A percentile compares a stretch with the other conserved stretches of the same genome.
Conservation (phyloP, 2,888 invertebrate species). For the Adineta ricciae region DNA sequence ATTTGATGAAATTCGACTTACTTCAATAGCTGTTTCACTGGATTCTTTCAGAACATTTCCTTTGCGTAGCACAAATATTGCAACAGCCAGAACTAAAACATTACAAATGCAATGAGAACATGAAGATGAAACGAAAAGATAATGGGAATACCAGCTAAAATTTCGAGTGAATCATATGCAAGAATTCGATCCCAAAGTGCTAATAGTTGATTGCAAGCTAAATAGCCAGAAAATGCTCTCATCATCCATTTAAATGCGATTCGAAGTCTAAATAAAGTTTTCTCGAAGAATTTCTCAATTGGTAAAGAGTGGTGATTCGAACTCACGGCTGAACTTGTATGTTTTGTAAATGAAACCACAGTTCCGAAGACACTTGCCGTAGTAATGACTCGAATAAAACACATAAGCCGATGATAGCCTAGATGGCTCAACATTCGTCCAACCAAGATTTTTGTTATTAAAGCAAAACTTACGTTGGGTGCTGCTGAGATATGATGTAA, state of each 20-base stretch:
- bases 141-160: slow-evolving; percentile 58
- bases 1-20: not conserved
- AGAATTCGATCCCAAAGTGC: slow-evolving; percentile 82
- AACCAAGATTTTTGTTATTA: too few species aligned
- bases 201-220: slow-evolving; percentile 79
- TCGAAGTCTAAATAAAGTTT: slow-evolving; percentile 59
- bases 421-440: slow-evolving; percentile 29
- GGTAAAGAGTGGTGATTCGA: not conserved
- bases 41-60: not conserved
- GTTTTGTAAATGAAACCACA: slow-evolving; percentile 81
- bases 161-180: slow-evolving; percentile 80
- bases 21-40: not conserved
- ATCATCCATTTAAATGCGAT: slow-evolving; percentile 92
- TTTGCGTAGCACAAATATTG: not conserved
- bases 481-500: slow-evolving; percentile 82
- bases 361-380: slow-evolving; percentile 75
- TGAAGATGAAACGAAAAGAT: not conserved
- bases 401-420: slow-evolving; percentile 77
- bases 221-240: slow-evolving; percentile 84
- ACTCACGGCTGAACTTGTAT: slow-evolving; percentile 82
- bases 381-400: slow-evolving; percentile 75
- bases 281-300: not conserved
- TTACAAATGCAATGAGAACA: too few species aligned
- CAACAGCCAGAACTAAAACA: not conserved
- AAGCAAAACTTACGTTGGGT: slow-evolving; percentile 57